Evolutionary conservation across 2,113 vertebrate genomes (phyloP).

Genomic region (Panthera leo): DNA sequence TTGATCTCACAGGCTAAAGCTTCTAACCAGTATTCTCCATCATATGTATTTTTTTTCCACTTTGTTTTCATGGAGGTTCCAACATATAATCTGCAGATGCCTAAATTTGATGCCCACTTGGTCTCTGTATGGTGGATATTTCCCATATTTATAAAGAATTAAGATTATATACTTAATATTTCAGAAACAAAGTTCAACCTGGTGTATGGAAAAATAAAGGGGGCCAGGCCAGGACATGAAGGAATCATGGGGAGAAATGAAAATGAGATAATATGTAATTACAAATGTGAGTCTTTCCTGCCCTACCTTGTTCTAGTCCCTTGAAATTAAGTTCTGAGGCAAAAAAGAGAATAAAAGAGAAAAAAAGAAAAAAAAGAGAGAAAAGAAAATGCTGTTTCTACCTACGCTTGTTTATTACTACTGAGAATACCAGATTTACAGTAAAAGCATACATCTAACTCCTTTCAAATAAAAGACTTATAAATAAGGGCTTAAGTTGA

Average conservation of each 20-base stretch:
- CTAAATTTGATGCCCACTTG: not conserved
- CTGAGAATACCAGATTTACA: not conserved
- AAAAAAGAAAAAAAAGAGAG: not conserved
- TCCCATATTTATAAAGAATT: not conserved
- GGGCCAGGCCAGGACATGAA: accelerated
- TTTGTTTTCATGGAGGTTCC: not conserved
- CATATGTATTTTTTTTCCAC: not conserved
- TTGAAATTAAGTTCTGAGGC: not conserved
- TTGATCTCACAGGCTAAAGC: not conserved
- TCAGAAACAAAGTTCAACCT: not conserved
- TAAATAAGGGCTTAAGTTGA: not conserved
- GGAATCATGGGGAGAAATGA: not conserved
- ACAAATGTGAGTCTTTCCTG: not conserved
- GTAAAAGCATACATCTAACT: not conserved
- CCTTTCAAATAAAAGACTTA: not conserved
- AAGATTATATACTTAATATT: not conserved
- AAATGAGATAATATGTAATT: not conserved
- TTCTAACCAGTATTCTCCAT: not conserved
- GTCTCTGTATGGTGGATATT: not conserved
- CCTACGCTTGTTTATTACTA: not conserved
- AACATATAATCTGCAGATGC: not conserved
- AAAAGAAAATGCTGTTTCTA: no score
- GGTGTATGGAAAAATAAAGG: not conserved
- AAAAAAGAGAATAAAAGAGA: not conserved
- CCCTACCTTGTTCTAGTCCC: not conserved